These are phyloP conservation scores for Drosophila leonis DNA, from an alignment of 2,888 invertebrate species.

Conservation along the genomic window DNA sequence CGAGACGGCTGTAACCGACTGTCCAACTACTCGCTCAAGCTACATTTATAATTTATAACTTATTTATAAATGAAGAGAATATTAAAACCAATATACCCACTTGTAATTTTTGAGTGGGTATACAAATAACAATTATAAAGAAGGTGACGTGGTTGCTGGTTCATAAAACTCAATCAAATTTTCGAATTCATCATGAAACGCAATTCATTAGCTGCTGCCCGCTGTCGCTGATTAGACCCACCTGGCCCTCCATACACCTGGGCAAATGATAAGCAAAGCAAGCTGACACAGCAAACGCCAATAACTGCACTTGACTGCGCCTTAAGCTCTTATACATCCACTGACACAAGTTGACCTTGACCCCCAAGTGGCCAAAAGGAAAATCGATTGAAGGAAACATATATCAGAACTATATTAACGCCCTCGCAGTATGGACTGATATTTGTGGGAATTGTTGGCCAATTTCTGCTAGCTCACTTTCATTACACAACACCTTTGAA, in stretches of 20 bases:
- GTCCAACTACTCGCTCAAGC: neutral
- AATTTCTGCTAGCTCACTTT: neutral
- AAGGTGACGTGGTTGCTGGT: slow-evolving; percentile 3
- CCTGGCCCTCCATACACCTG: neutral
- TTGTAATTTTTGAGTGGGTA: neutral
- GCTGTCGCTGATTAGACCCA: slow-evolving; percentile 11
- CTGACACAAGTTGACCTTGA: slow-evolving; percentile 32
- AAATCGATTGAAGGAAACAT: slow-evolving; percentile 39
- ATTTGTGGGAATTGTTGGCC: slow-evolving; percentile 3
- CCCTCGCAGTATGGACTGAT: neutral
- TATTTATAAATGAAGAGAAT: neutral
- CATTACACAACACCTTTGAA: neutral
- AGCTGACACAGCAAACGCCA: neutral
- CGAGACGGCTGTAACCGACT: neutral
- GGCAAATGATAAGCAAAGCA: neutral
- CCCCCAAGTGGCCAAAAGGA: slow-evolving; percentile 8
- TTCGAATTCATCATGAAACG: slow-evolving; percentile 29
- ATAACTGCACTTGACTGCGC: neutral
- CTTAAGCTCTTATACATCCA: neutral
- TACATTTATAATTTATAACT: no score
- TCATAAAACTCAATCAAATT: slow-evolving; percentile 6
- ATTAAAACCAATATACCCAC: neutral
- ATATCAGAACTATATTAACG: slow-evolving; percentile 3
- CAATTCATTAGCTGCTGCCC: slow-evolving; percentile 1
- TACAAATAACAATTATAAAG: neutral